Percentiles rank a stretch among this genome's conserved stretches.
These are phyloP conservation scores for Limnodromus scolopaceus DNA, from an alignment of 2,797 vertebrate species.

Conservation along the genomic window DNA sequence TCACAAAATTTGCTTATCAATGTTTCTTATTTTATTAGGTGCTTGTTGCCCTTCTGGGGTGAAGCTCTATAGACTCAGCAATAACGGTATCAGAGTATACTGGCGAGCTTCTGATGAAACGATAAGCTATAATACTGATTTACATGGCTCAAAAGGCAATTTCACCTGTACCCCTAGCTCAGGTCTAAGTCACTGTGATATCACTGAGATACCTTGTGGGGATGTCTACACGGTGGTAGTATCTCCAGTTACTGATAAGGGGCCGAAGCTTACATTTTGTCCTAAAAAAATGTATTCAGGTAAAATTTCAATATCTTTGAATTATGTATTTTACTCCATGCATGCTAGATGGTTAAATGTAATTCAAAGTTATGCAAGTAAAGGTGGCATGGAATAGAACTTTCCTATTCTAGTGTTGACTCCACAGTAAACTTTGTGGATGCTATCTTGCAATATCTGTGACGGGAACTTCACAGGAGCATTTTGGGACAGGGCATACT, in stretches of 20 bases:
- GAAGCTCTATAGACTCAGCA: constrained; percentile 82
- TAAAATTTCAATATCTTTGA: constrained; percentile 61
- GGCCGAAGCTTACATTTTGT: constrained; percentile 84
- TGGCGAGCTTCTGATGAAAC: constrained; percentile 80
- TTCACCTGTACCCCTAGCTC: constrained; percentile 81
- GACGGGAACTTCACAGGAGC: background rate
- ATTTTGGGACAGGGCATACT: background rate
- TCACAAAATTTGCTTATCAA: background rate
- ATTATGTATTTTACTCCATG: background rate
- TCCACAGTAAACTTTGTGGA: background rate
- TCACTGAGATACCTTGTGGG: constrained; percentile 83
- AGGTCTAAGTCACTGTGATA: constrained; percentile 83
- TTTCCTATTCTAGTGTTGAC: background rate
- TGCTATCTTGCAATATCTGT: background rate
- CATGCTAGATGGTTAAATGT: background rate
- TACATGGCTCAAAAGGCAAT: constrained; percentile 80
- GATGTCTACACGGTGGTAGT: constrained; percentile 85
- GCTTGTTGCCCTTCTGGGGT: constrained; percentile 91
- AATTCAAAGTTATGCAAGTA: background rate
- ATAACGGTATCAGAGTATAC: constrained; percentile 83
- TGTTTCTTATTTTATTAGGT: constrained; percentile 72
- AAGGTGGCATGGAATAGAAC: background rate
- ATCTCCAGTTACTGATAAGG: constrained; percentile 81
- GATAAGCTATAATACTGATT: constrained; percentile 76
- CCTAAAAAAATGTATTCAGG: constrained; percentile 89